These are phyloP conservation scores for Agriopis marginaria DNA, from an alignment of 2,888 invertebrate species.

Conservation along the genomic window DNA sequence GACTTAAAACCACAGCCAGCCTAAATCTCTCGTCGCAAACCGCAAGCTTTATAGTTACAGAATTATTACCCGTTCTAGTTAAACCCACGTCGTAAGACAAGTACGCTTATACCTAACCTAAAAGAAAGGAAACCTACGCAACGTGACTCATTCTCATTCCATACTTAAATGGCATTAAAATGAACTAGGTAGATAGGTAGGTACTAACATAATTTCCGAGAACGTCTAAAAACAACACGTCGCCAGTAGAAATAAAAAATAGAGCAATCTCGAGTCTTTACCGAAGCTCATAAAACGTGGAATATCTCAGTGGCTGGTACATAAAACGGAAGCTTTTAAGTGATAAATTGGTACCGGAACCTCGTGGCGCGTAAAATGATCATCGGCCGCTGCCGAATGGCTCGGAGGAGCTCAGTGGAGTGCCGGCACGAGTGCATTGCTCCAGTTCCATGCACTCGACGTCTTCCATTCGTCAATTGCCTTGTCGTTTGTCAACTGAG, in stretches of 20 bases:
- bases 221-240: slow-evolving; percentile 21
- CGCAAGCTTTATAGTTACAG: background rate
- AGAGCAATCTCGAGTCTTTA: slow-evolving; percentile 57
- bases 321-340: slow-evolving; percentile 82
- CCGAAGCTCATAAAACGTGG: slow-evolving; percentile 62
- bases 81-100: slow-evolving; percentile 7
- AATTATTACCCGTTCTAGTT: background rate
- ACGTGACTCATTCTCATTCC: slow-evolving; percentile 19
- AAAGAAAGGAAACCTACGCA: slow-evolving; percentile 21
- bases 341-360: slow-evolving; percentile 85
- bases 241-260: slow-evolving; percentile 49
- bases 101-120: background rate
- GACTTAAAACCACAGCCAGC: too few species aligned
- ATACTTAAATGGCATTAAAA: slow-evolving; percentile 16
- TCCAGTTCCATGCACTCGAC: slow-evolving; percentile 64
- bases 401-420: slow-evolving; percentile 54
- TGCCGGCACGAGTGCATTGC: slow-evolving; percentile 70
- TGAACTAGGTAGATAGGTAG: slow-evolving; percentile 1
- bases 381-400: slow-evolving; percentile 70
- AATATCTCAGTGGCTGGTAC: slow-evolving; percentile 61
- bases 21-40: background rate
- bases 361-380: slow-evolving; percentile 79
- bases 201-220: slow-evolving; percentile 12
- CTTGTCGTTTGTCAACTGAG: slow-evolving; percentile 20
- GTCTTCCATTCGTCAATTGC: slow-evolving; percentile 31